Evolutionary conservation across 2,888 invertebrate genomes (phyloP).

Genomic region (Andricus quercusramuli): DNA sequence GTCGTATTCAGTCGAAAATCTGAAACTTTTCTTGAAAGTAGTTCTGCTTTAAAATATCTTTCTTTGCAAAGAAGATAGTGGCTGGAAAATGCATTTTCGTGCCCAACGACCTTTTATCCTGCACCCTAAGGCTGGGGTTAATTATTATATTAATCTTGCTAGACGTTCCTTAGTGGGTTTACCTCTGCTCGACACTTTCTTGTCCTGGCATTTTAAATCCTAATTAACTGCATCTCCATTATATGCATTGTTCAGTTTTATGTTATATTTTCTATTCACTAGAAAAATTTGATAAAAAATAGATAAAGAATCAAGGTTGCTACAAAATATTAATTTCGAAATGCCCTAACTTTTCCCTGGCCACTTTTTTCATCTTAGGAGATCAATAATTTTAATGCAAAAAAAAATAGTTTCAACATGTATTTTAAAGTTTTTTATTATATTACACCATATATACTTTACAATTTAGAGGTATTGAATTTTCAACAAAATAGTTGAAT

Average conservation of each 20-base stretch:
- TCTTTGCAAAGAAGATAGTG: conserved; percentile 20
- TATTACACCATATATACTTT: too few relatives aligned
- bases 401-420: too few relatives aligned
- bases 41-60: not conserved
- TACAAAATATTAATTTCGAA: not conserved
- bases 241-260: not conserved
- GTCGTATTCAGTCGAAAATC: not conserved
- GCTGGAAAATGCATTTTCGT: conserved; percentile 26
- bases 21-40: too few relatives aligned
- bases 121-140: conserved; percentile 6
- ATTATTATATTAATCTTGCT: conserved; percentile 34
- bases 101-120: conserved; percentile 19
- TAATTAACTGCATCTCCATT: not conserved
- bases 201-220: not conserved
- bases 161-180: not conserved
- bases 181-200: not conserved
- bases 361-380: too few relatives aligned
- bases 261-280: not conserved
- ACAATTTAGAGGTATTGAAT: too few relatives aligned
- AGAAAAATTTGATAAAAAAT: not conserved
- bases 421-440: too few relatives aligned
- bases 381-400: too few relatives aligned
- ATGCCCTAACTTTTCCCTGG: too few relatives aligned
- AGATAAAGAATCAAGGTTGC: not conserved
- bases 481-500: too few relatives aligned